phyloP scores from a whole-genome alignment of 2,888 invertebrate genomes.

The Macaria notata region DNA sequence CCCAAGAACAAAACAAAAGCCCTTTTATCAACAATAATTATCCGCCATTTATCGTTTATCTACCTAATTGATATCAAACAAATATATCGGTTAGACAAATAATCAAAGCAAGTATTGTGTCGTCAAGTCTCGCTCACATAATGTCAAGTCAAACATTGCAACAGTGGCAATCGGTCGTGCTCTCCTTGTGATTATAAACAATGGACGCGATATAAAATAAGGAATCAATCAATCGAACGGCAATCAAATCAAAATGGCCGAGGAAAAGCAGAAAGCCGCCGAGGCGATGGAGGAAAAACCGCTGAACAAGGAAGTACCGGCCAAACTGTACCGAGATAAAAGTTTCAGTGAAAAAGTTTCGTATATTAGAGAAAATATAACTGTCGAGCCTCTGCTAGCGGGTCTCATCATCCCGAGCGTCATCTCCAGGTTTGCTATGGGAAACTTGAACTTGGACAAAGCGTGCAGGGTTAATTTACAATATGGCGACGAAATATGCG shows the following conservation, averaged over 20 bases:
- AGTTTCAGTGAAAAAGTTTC: slow-evolving; percentile 58
- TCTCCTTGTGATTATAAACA: slow-evolving; percentile 48
- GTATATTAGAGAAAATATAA: slow-evolving; percentile 80
- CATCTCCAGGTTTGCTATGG: slow-evolving; percentile 86
- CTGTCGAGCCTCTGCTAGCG: slow-evolving; percentile 87
- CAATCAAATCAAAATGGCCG: slow-evolving; percentile 51
- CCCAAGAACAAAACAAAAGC: slow-evolving; percentile 37
- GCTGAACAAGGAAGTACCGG: slow-evolving; percentile 49
- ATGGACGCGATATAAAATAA: slow-evolving; percentile 46
- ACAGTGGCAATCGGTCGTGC: slow-evolving; percentile 44
- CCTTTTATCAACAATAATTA: slow-evolving; percentile 44
- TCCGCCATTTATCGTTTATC: slow-evolving; percentile 60
- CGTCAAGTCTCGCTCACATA: slow-evolving; percentile 48
- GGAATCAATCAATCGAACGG: slow-evolving; percentile 28
- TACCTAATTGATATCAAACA: slow-evolving; percentile 72
- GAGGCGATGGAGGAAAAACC: slow-evolving; percentile 64
- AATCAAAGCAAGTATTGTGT: slow-evolving; percentile 54
- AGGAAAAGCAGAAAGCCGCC: slow-evolving; percentile 52
- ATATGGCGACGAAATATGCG: slow-evolving; percentile 63
- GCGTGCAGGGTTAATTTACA: slow-evolving; percentile 68
- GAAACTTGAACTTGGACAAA: slow-evolving; percentile 72
- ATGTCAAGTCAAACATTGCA: slow-evolving; percentile 59
- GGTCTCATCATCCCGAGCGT: slow-evolving; percentile 87
- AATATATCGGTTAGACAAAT: slow-evolving; percentile 68
- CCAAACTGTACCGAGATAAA: slow-evolving; percentile 52